Base-by-base conservation (phyloP, 2,113 vertebrate genomes). In the Panurus biarmicus region DNA sequence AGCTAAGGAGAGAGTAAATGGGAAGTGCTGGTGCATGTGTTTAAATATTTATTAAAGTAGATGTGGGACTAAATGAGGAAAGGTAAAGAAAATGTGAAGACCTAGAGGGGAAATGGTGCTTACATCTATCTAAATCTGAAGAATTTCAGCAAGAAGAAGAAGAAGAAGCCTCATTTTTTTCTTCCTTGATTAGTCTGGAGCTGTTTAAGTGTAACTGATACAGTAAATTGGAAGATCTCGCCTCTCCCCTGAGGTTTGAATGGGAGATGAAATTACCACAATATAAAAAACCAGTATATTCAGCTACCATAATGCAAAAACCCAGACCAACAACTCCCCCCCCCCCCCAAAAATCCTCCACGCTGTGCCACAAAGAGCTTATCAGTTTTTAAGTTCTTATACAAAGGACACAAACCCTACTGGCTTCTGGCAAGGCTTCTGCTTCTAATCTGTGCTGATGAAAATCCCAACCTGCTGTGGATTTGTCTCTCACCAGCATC, bases 31-130 rank as follows among this genome's bases (percentile, higher is more conserved):
- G 69, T 90, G 60, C 73, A 65, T 33, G 29, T 91, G 75, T 57
- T 96, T 96, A 96, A 96, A 94, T 96, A 95, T 96, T 97, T 94
- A 96, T 96, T 95, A 86, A 95, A 91, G 72, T 70, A 79, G 74
- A 94, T 72, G 85, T 89, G 67, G 71, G 88, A 88, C 93, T 95
- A 91, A 91, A 90, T 96, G 97, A 97, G 94, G 95, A 95, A 96
- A 94, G 95, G 96, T 96, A 96, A 97, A 97, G 96, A 91, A 96
- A 92, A 95, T 77, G 56, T 19, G 9, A 89, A 94, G 89, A 93
- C 91, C 89, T 90, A 61, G 75, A 93, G 85, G 89, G 57, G 47
- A 35, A 70, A n/a, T 4, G 17, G 29, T 76, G 62, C 86, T 91
- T 84, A 64, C 53, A 89, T 94, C 92, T 89, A 75, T 95, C 89